phyloP scores from a whole-genome alignment of 2,113 vertebrate species.

The Microtus oregoni region DNA sequence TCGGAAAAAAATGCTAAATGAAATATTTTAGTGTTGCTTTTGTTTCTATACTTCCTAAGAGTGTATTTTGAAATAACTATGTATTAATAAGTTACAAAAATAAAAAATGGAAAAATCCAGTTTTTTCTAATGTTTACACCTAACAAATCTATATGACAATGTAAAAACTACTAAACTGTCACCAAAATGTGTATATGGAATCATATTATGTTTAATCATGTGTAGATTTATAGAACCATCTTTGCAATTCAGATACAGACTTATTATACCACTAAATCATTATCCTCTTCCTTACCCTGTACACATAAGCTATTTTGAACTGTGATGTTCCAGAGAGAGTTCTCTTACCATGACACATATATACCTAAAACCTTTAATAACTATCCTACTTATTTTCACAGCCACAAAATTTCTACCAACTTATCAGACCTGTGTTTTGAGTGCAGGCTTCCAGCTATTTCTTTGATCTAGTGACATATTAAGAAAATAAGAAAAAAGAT shows the following conservation, averaged over 20 bases:
- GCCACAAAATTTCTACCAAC: slow-evolving; percentile 1
- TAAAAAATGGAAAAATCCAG: not conserved
- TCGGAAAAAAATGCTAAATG: not conserved
- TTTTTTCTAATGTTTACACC: not conserved
- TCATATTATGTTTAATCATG: not conserved
- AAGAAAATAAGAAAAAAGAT: not conserved
- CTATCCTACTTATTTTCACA: not conserved
- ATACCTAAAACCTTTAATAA: slow-evolving; percentile 40
- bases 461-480: slow-evolving; percentile 14
- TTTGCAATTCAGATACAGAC: not conserved
- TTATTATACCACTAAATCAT: not conserved
- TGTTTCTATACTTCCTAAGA: not conserved
- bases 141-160: not conserved
- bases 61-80: slow-evolving; percentile 47
- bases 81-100: not conserved
- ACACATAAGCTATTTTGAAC: not conserved
- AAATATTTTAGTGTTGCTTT: not conserved
- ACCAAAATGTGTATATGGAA: not conserved
- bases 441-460: not conserved
- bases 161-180: not conserved
- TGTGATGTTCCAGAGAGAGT: not conserved
- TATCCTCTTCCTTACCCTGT: not conserved
- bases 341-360: not conserved
- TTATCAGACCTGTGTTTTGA: slow-evolving; percentile 46
- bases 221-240: not conserved